A percentile compares a stretch with the other conserved stretches of the same genome.
Conservation (phyloP, 2,888 invertebrate species). For the Drosophila testacea region DNA sequence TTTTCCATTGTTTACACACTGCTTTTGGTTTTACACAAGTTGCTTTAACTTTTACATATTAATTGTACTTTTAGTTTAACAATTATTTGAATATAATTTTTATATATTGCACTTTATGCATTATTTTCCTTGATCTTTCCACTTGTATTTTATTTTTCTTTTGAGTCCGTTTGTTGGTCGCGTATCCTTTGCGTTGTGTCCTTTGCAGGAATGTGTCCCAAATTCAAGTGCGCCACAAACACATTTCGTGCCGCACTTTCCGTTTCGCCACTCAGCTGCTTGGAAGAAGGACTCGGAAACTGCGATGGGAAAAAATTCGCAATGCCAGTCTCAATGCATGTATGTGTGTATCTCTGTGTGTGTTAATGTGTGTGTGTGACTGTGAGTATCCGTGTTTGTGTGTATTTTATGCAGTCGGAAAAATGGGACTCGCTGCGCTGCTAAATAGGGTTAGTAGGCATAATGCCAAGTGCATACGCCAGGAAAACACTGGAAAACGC, state of each 20-base stretch:
- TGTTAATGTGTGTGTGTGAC: conserved; percentile 13
- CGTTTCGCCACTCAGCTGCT: conserved; percentile 66
- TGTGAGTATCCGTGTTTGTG: not conserved
- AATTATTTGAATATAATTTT: conserved; percentile 7
- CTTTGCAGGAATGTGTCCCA: conserved; percentile 81
- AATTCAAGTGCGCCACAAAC: conserved; percentile 80
- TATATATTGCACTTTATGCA: conserved; percentile 1
- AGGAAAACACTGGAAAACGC: conserved; percentile 43
- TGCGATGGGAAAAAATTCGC: conserved; percentile 63
- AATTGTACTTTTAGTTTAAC: not conserved
- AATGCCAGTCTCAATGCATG: conserved; percentile 28
- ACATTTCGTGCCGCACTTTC: conserved; percentile 75
- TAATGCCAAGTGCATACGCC: conserved; percentile 84
- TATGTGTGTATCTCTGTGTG: conserved; percentile 18
- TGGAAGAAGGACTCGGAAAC: conserved; percentile 51
- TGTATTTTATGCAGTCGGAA: conserved; percentile 58
- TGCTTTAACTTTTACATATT: not conserved
- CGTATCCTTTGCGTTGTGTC: conserved; percentile 65
- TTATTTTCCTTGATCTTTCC: not conserved
- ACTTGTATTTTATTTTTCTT: not conserved
- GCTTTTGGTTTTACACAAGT: not conserved
- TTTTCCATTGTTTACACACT: conserved; percentile 45
- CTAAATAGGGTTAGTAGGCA: conserved; percentile 85
- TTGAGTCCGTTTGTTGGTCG: conserved; percentile 28
- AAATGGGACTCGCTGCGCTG: conserved; percentile 84